phyloP scores from a whole-genome alignment of 92 coral and sea anemone genomes.

The Siderastrea radians region DNA sequence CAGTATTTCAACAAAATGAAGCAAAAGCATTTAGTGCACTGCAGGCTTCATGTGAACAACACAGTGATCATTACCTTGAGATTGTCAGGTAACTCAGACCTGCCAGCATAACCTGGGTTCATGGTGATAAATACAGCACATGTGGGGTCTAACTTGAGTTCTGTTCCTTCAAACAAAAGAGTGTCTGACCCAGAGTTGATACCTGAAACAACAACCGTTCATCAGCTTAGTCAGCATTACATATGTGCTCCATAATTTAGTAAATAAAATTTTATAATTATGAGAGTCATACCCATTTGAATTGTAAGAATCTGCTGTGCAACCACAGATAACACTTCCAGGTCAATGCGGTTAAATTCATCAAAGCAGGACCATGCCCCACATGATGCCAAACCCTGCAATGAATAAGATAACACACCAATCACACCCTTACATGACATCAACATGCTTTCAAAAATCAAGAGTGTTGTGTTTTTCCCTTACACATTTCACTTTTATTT shows the following conservation, averaged over 20 bases:
- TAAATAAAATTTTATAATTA: background rate
- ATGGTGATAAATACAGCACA: constrained; percentile 96
- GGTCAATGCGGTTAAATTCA: constrained; percentile 97
- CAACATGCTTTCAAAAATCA: background rate
- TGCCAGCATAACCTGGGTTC: constrained; percentile 99
- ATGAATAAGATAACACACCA: background rate
- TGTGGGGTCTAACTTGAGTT: constrained; percentile 89
- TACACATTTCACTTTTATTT: too few relatives aligned
- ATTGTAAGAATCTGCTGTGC: constrained; percentile 97
- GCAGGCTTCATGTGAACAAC: background rate
- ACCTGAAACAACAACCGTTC: constrained; percentile 52
- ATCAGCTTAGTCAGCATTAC: too few relatives aligned
- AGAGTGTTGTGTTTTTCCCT: background rate
- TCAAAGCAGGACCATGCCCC: constrained; percentile 99
- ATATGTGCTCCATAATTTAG: background rate
- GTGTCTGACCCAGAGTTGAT: constrained; percentile 97
- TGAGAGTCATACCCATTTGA: constrained; percentile 86
- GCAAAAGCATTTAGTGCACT: background rate
- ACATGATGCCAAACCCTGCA: constrained; percentile 94
- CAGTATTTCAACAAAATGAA: too few relatives aligned
- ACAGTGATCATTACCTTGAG: constrained; percentile 75
- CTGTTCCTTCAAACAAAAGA: constrained; percentile 97
- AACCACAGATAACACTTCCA: constrained; percentile 96
- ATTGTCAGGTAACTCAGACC: constrained; percentile 97
- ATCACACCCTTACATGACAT: background rate